Evolutionary conservation across 2,888 invertebrate genomes (phyloP).

Genomic region (Nephrocerus scutellatus): DNA sequence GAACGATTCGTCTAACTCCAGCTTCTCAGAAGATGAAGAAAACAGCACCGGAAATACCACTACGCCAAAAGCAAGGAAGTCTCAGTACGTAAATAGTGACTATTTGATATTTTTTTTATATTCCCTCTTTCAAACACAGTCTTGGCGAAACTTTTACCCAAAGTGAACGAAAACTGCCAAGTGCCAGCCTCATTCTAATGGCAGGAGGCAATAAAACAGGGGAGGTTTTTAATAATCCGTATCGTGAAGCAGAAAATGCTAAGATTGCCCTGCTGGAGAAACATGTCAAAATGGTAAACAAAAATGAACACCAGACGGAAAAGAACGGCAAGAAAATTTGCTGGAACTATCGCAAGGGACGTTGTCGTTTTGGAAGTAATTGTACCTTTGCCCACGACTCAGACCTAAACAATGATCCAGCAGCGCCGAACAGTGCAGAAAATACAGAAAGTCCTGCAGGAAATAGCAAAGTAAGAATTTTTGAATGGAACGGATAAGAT

Average conservation of each 20-base stretch:
- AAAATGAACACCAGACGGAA: constrained; percentile 64
- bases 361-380: constrained; percentile 84
- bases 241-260: constrained; percentile 75
- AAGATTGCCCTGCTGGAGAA: constrained; percentile 81
- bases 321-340: constrained; percentile 86
- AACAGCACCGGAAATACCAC: too few relatives aligned
- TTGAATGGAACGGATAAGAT: constrained; percentile 8
- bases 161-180: constrained; percentile 36
- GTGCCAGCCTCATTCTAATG: constrained; percentile 34
- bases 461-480: constrained; percentile 4
- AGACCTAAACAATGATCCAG: constrained; percentile 61
- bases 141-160: too few relatives aligned
- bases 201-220: constrained; percentile 26
- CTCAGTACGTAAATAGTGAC: too few relatives aligned
- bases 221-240: constrained; percentile 77
- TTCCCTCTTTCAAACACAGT: too few relatives aligned
- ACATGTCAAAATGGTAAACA: constrained; percentile 85
- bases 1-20: too few relatives aligned
- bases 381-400: constrained; percentile 90
- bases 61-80: too few relatives aligned
- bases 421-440: constrained; percentile 42
- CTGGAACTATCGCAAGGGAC: constrained; percentile 87
- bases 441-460: background rate
- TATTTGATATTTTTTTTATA: too few relatives aligned
- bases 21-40: too few relatives aligned